Conservation (phyloP, 2,797 vertebrate genomes). For the Ataeniobius toweri region DNA sequence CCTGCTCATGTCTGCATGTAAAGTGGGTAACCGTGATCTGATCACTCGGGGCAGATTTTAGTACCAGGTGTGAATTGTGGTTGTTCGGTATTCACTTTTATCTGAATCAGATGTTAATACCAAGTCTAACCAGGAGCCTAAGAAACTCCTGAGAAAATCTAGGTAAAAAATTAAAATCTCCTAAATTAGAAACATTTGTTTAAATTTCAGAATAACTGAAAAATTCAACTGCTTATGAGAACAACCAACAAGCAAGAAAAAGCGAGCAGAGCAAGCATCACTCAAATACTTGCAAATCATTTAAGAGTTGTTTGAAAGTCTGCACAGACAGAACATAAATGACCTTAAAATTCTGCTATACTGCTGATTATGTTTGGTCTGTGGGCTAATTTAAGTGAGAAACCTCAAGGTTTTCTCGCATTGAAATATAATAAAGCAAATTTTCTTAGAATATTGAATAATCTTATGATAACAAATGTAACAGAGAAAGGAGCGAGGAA, state of each 20-base stretch:
- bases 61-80: not conserved
- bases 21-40: too few relatives aligned
- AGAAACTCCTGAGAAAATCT: not conserved
- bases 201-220: not conserved
- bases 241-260: not conserved
- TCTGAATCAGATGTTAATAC: not conserved
- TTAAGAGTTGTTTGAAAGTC: not conserved
- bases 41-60: too few relatives aligned
- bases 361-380: slow-evolving; percentile 17
- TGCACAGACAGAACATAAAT: not conserved
- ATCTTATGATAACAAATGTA: not conserved
- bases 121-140: not conserved
- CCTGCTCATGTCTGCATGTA: too few relatives aligned
- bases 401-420: slow-evolving; percentile 8
- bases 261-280: not conserved
- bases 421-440: not conserved
- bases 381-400: slow-evolving; percentile 14
- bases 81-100: too few relatives aligned
- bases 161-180: not conserved
- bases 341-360: not conserved
- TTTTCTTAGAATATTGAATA: not conserved
- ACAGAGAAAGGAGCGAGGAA: not conserved
- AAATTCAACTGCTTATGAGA: not conserved
- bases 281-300: not conserved
- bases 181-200: not conserved